Base-by-base conservation (phyloP, 2,888 invertebrate species). In the Pyralis farinalis region DNA sequence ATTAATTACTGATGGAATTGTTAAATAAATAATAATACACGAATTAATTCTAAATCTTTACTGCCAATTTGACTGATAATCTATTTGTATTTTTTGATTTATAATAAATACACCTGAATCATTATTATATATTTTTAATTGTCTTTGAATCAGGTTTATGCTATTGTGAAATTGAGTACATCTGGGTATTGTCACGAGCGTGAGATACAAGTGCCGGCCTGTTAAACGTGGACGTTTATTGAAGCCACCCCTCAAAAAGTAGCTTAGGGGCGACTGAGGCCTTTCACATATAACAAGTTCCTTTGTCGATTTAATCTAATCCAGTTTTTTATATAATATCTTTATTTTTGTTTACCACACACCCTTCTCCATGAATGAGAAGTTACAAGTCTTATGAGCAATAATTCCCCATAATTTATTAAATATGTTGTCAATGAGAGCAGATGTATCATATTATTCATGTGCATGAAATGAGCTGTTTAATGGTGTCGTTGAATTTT, bases 291-390 rank as follows among this genome's bases (percentile, higher is more conserved):
- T 67, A 65, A 63, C 62, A 70, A 65, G 54, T 58, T 63, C 65
- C 68, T 73, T 71, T 69, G 61, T 65, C 56, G 58, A 56, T 56
- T 64, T 67, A 69, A 73, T 72, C 68, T 74, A 77, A 78, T 75
- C 76, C 75, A 72, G 77, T 83, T 78, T 70, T 62, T 63, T 63
- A 55, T 48, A 53, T 44, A 57, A 57, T 55, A 53, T 55, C 61
- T 61, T 81, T 75, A 77, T 82, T 69, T 66, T 49, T 74, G 71
- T 73, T 75, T 73, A 82, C 82, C 82, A 57, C 76, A 73, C 69
- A 69, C 70, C 69, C 69, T 63, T 64, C 55, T 49, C 49, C 53
- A 49, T 44, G 58, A 52, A 52, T 51, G 58, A 63, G 60, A 60
- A 63, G 56, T 55, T 54, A 53, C 56, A 53, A 54, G 58, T 62